Evolutionary conservation across 2,888 invertebrate species (phyloP).

Genomic region (Branchellion lobata): DNA sequence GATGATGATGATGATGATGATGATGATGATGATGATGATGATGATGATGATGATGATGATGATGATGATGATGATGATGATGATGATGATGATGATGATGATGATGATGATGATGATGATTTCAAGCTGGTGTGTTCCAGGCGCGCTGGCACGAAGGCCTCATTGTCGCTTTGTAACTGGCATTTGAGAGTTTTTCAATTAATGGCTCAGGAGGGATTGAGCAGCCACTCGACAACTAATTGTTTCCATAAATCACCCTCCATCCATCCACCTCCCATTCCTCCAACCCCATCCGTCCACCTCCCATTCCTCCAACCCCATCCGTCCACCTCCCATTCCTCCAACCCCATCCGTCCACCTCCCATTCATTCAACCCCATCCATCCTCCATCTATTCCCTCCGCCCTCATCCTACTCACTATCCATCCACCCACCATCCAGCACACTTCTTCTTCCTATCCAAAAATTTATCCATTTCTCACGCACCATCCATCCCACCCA

Average conservation of each 20-base stretch:
- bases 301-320: background rate
- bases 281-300: background rate
- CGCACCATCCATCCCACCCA: background rate
- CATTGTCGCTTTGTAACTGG: background rate
- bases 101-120: conserved; percentile 14
- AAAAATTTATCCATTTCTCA: background rate
- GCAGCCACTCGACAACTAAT: too few relatives aligned
- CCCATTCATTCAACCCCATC: background rate
- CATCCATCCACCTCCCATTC: too few relatives aligned
- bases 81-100: conserved; percentile 32
- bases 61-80: background rate
- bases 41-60: background rate
- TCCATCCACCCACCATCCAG: background rate
- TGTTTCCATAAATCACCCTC: too few relatives aligned
- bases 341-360: background rate
- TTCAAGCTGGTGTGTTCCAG: too few relatives aligned
- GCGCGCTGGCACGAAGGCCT: background rate
- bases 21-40: background rate
- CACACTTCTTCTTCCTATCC: too few relatives aligned
- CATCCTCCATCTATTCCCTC: too few relatives aligned
- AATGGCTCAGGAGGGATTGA: background rate
- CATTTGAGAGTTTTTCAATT: too few relatives aligned
- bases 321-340: background rate
- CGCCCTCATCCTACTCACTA: too few relatives aligned
- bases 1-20: background rate